A percentile compares a stretch with the other conserved stretches of the same genome.
phyloP scores from a whole-genome alignment of 2,113 vertebrate species.

The Rhea pennata region DNA sequence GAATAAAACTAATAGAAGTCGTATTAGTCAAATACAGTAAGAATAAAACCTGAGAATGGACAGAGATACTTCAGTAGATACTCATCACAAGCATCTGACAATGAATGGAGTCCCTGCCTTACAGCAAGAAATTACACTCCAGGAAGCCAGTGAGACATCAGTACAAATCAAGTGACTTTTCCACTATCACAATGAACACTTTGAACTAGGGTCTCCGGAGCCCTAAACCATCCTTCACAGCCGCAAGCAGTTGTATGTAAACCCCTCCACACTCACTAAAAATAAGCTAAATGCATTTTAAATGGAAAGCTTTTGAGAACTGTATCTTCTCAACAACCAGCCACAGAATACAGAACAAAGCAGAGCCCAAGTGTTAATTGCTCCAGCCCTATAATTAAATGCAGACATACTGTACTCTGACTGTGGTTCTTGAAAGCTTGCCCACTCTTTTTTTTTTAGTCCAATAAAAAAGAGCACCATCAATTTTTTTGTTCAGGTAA shows the following conservation, averaged over 20 bases:
- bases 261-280: not conserved
- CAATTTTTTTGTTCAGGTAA: constrained; percentile 32
- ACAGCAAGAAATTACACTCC: not conserved
- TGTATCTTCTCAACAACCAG: constrained; percentile 59
- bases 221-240: not conserved
- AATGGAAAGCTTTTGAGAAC: constrained; percentile 61
- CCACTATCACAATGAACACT: constrained; percentile 24
- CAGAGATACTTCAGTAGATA: not conserved
- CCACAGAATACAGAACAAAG: constrained; percentile 65
- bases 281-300: constrained; percentile 37
- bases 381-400: constrained; percentile 66
- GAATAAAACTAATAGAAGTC: not conserved
- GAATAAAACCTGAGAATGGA: not conserved
- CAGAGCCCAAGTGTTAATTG: constrained; percentile 61
- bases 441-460: constrained; percentile 15
- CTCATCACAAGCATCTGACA: not conserved
- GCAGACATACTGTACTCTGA: constrained; percentile 65
- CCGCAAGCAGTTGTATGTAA: constrained; percentile 1
- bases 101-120: not conserved
- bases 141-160: not conserved
- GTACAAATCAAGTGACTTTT: not conserved
- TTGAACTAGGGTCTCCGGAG: constrained; percentile 1
- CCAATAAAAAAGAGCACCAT: constrained; percentile 46
- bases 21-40: not conserved
- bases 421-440: constrained; percentile 69